Percentiles rank a stretch among this genome's conserved stretches.
Evolutionary conservation across 2,888 invertebrate genomes (phyloP).

Genomic region (Epirrhoe tristata): DNA sequence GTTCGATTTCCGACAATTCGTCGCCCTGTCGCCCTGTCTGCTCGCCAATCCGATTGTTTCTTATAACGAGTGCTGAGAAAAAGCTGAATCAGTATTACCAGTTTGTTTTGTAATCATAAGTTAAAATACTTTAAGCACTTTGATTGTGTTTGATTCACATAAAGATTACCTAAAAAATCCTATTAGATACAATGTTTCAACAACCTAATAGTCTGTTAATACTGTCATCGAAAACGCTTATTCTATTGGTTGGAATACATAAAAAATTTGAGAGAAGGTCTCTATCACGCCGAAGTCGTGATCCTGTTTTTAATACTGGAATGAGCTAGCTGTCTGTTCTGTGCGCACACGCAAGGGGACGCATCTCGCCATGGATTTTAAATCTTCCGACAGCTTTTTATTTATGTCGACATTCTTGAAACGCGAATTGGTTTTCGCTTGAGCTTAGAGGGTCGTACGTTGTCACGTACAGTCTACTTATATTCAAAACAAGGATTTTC

Average conservation of each 20-base stretch:
- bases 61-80: not conserved
- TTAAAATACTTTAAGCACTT: too few relatives aligned
- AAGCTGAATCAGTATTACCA: slow-evolving; percentile 21
- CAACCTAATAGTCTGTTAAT: too few relatives aligned
- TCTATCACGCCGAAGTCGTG: too few relatives aligned
- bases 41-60: slow-evolving; percentile 28
- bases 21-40: slow-evolving; percentile 3
- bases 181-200: too few relatives aligned
- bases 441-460: slow-evolving; percentile 25
- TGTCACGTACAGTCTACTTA: slow-evolving; percentile 13
- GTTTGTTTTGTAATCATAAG: too few relatives aligned
- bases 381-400: slow-evolving; percentile 33
- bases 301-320: not conserved
- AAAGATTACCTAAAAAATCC: too few relatives aligned
- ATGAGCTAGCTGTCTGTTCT: slow-evolving; percentile 10
- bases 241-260: too few relatives aligned
- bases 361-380: slow-evolving; percentile 23
- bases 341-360: slow-evolving; percentile 15
- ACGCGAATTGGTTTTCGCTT: slow-evolving; percentile 35
- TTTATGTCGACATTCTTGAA: slow-evolving; percentile 38
- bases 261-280: too few relatives aligned
- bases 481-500: slow-evolving; percentile 8
- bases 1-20: slow-evolving; percentile 32
- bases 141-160: too few relatives aligned
- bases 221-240: too few relatives aligned